These are phyloP conservation scores for Centropristis striata DNA, from an alignment of 2,113 vertebrate genomes.

Conservation along the genomic window DNA sequence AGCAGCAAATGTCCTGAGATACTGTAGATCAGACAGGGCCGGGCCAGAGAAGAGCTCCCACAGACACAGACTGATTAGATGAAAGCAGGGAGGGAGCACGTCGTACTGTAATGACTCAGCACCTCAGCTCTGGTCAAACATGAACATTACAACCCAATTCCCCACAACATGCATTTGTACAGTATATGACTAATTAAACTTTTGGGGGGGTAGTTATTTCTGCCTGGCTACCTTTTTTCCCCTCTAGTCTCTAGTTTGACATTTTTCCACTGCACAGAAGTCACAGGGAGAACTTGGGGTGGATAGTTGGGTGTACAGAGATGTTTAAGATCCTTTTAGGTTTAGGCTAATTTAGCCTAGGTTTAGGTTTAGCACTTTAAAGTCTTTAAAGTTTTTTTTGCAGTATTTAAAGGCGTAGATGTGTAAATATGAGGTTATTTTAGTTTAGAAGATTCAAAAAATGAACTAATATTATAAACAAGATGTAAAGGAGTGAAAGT, in stretches of 20 bases:
- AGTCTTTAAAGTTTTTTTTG: too few relatives aligned
- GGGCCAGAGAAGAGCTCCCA: slow-evolving; percentile 12
- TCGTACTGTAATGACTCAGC: slow-evolving; percentile 44
- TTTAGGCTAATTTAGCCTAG: too few relatives aligned
- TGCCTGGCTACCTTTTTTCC: background rate
- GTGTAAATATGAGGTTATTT: too few relatives aligned
- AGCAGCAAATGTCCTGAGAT: slow-evolving; percentile 44
- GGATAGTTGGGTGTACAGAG: too few relatives aligned
- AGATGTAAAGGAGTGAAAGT: too few relatives aligned
- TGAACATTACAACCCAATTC: background rate
- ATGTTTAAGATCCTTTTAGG: too few relatives aligned
- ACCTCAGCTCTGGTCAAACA: background rate
- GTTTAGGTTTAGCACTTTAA: too few relatives aligned
- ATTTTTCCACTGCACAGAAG: background rate
- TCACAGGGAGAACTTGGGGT: background rate
- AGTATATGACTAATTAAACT: background rate
- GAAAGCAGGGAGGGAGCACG: slow-evolving; percentile 20
- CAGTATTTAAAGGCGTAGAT: too few relatives aligned
- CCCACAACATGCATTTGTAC: background rate
- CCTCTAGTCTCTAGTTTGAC: background rate
- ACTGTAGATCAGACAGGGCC: slow-evolving; percentile 31
- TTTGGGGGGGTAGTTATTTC: background rate
- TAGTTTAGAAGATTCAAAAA: too few relatives aligned
- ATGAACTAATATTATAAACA: too few relatives aligned
- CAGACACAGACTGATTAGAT: slow-evolving; percentile 27